These are phyloP conservation scores for Hemibagrus wyckioides DNA, from an alignment of 2,113 vertebrate genomes.

Conservation along the genomic window DNA sequence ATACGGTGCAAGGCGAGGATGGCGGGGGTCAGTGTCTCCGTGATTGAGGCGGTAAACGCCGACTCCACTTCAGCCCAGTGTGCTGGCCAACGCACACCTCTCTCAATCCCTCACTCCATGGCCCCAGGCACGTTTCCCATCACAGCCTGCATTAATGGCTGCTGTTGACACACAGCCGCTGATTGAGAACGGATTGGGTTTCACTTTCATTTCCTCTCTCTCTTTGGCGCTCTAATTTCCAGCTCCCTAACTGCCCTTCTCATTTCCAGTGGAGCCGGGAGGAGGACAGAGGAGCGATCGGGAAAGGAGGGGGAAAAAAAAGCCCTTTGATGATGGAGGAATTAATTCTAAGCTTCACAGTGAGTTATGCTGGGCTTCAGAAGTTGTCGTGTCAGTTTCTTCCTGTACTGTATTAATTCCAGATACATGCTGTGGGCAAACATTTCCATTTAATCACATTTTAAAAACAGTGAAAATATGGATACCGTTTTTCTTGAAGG, in stretches of 20 bases:
- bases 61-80: conserved; percentile 36
- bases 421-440: neutral
- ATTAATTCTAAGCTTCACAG: conserved; percentile 20
- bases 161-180: conserved; percentile 58
- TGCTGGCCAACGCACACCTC: conserved; percentile 29
- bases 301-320: conserved; percentile 17
- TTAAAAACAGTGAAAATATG: neutral
- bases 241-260: conserved; percentile 48
- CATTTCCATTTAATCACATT: conserved; percentile 1
- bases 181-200: conserved; percentile 59
- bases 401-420: conserved; percentile 1
- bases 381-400: neutral
- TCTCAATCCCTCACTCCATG: conserved; percentile 43
- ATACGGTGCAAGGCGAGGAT: conserved; percentile 62
- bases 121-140: conserved; percentile 60
- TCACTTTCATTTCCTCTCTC: conserved; percentile 43
- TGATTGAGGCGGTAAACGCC: conserved; percentile 39
- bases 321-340: conserved; percentile 19
- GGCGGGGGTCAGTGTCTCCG: conserved; percentile 37
- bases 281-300: conserved; percentile 7
- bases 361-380: neutral
- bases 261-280: conserved; percentile 18
- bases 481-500: neutral
- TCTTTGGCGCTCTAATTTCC: conserved; percentile 53
- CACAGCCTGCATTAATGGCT: conserved; percentile 55